Conservation (phyloP, 2,797 vertebrate genomes). For the Perodicticus potto region DNA sequence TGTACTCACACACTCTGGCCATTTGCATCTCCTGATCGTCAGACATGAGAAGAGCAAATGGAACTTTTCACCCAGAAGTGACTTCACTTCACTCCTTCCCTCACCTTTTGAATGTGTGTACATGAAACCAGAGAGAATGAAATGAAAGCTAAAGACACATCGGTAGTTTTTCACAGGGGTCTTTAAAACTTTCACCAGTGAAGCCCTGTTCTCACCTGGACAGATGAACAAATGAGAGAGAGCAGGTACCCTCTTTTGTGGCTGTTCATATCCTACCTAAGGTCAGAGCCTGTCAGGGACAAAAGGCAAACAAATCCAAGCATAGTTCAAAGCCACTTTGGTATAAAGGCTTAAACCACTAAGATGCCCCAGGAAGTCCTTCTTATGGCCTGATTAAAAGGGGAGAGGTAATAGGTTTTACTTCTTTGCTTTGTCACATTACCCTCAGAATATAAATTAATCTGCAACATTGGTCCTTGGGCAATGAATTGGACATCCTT, state of each 20-base stretch:
- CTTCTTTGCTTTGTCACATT: slow-evolving; percentile 15
- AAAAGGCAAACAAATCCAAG: slow-evolving; percentile 53
- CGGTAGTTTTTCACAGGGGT: not conserved
- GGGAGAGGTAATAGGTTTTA: slow-evolving; percentile 35
- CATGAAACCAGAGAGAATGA: not conserved
- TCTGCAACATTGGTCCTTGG: not conserved
- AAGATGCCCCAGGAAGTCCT: slow-evolving; percentile 28
- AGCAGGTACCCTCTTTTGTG: not conserved
- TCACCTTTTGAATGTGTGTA: not conserved
- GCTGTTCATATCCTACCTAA: not conserved
- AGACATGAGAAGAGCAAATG: not conserved
- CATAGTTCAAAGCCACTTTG: slow-evolving; percentile 58
- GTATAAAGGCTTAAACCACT: slow-evolving; percentile 32
- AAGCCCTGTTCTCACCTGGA: slow-evolving; percentile 6
- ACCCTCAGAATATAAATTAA: slow-evolving; percentile 57
- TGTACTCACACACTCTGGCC: accelerated
- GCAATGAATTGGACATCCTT: not conserved
- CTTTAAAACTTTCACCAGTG: not conserved
- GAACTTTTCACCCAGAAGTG: not conserved
- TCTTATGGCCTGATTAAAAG: slow-evolving; percentile 26
- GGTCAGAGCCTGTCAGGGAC: slow-evolving; percentile 51
- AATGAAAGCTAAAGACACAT: not conserved
- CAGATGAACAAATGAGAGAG: not conserved
- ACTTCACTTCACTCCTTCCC: not conserved
- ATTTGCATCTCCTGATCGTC: not conserved